Base-by-base conservation (phyloP, 2,888 invertebrate species). In the Scaptodrosophila latifasciaeformis region DNA sequence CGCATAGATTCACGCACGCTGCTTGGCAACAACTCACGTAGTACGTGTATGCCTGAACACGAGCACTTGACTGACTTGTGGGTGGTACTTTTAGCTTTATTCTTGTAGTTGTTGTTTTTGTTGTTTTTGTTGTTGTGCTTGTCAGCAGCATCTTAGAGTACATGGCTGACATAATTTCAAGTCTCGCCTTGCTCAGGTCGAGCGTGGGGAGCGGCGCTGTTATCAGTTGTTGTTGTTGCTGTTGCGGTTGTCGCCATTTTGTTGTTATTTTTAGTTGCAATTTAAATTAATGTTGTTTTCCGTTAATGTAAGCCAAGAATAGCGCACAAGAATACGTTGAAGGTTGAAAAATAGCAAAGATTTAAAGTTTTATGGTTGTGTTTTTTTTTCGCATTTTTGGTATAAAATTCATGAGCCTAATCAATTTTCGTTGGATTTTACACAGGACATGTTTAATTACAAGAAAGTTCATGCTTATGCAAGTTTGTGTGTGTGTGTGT, bases 231-330 rank as follows among this genome's bases (percentile, higher is more conserved):
- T 45, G 24, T 27, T 57, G 18, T 46, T 49, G n/a, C 39, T 19
- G n/a, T 19, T 31, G 19, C 31, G 10, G 31, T 12, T 10, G 10
- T 17, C 15, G 37, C 37, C 37, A 37, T 37, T 37, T 21, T 52
- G 30, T 31, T 58, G 24, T 49, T 62, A 65, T 77, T 70, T 70
- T 74, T 67, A 77, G 78, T 65, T 67, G 65, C 61, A 70, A 65
- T 65, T 57, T 44, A 57, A 63, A 57, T 60, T 49, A 27, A 42
- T 44, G 27, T 31, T 30, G 21, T 24, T n/a, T n/a, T n/a, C n/a
- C n/a, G n/a, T n/a, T n/a, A n/a, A n/a, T 15, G 21, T 19, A 10
- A n/a, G 24, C 49, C 49, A 57, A 27, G 48, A 57, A 57, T 57
- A 57, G 57, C n/a, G n/a, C n/a, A n/a, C n/a, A n/a, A n/a, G n/a